Conservation (phyloP, 2,797 vertebrate species). For the Bufotes viridis region DNA sequence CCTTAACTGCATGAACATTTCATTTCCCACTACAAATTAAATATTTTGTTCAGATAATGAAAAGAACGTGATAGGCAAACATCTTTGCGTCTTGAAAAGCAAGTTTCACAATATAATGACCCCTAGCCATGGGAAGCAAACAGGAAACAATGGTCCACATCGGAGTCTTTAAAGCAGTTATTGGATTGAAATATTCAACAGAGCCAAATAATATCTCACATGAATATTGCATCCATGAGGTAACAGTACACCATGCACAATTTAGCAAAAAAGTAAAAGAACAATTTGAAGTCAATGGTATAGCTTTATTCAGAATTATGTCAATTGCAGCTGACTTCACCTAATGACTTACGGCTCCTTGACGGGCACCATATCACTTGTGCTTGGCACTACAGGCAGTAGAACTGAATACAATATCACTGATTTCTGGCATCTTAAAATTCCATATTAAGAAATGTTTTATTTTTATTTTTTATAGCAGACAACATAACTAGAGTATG, state of each 20-base stretch:
- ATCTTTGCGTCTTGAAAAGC: conserved; percentile 16
- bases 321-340: not conserved
- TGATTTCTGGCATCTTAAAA: not conserved
- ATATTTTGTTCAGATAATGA: conserved; percentile 45
- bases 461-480: not conserved
- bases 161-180: not conserved
- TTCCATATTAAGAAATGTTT: not conserved
- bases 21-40: conserved; percentile 46
- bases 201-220: not conserved
- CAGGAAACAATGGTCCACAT: not conserved
- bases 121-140: not conserved
- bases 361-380: not conserved
- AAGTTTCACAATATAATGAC: conserved; percentile 43
- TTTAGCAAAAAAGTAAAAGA: not conserved
- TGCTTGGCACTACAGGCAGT: not conserved
- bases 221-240: not conserved
- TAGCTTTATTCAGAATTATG: too few species aligned
- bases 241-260: not conserved
- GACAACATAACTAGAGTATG: not conserved
- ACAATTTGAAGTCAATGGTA: not conserved
- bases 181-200: not conserved
- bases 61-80: conserved; percentile 22
- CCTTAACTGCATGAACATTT: conserved; percentile 44
- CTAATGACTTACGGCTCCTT: not conserved
- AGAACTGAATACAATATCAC: not conserved